A percentile compares a stretch with the other conserved stretches of the same genome.
Conservation (phyloP, 2,888 invertebrate genomes). For the Camponotus fellah region DNA sequence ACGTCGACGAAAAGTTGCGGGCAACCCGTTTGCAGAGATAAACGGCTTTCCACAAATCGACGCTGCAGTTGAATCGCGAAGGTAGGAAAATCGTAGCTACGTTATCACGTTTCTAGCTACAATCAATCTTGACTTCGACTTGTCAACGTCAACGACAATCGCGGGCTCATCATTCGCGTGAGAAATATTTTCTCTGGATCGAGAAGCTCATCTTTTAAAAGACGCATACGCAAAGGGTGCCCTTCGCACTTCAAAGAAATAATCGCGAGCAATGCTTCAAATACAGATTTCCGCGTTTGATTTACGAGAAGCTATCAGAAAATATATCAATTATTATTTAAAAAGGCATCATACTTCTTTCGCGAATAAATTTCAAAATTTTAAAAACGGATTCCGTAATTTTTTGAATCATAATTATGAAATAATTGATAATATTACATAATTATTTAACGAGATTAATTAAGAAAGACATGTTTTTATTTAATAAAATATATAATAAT, state of each 20-base stretch:
- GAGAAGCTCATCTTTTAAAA: constrained; percentile 42
- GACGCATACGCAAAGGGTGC: background rate
- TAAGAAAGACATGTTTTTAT: background rate
- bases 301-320: background rate
- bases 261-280: background rate
- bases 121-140: constrained; percentile 54
- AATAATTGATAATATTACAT: background rate
- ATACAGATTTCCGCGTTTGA: background rate
- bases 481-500: too few relatives aligned
- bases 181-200: constrained; percentile 44
- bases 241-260: background rate
- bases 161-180: constrained; percentile 50
- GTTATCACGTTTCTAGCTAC: constrained; percentile 50
- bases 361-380: background rate
- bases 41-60: constrained; percentile 54
- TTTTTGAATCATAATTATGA: background rate
- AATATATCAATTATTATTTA: background rate
- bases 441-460: background rate
- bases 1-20: constrained; percentile 54
- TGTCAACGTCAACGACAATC: constrained; percentile 57
- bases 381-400: background rate
- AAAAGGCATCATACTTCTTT: background rate
- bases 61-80: constrained; percentile 53
- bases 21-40: constrained; percentile 49
- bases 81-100: constrained; percentile 53